Percentiles rank a stretch among this genome's conserved stretches.
Evolutionary conservation across 2,888 invertebrate species (phyloP).

Genomic region (Piscicola geometra): DNA sequence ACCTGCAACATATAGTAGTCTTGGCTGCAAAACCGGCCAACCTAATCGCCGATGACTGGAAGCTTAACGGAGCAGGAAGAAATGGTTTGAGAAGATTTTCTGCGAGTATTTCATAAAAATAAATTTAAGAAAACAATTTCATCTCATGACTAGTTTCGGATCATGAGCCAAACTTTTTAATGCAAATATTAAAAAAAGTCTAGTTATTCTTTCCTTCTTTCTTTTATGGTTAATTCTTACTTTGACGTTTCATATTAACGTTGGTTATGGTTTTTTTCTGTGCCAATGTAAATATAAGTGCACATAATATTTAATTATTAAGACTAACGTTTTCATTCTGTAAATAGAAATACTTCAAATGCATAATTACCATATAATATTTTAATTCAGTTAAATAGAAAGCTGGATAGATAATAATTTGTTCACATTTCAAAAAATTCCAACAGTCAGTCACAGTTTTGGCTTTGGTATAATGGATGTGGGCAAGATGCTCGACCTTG

Average conservation of each 20-base stretch:
- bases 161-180: no score
- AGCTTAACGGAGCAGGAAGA: constrained; percentile 79
- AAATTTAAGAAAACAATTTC: no score
- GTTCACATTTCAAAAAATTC: background rate
- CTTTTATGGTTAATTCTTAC: no score
- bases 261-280: no score
- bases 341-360: background rate
- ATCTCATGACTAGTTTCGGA: no score
- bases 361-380: background rate
- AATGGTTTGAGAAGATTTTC: no score
- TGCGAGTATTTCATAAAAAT: no score
- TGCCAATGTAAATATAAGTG: no score
- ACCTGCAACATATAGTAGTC: constrained; percentile 97
- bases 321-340: background rate
- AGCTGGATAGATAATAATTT: background rate
- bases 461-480: constrained; percentile 96
- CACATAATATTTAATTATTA: no score
- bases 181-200: no score
- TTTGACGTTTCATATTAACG: no score
- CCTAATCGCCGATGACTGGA: constrained; percentile 70
- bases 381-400: background rate
- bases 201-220: no score
- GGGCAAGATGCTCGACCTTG: constrained; percentile 82
- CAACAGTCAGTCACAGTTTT: constrained; percentile 85
- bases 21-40: constrained; percentile 85